Percentiles rank a stretch among this genome's conserved stretches.
Conservation (phyloP, 2,888 invertebrate species). For the Drosophila nr. medialis region DNA sequence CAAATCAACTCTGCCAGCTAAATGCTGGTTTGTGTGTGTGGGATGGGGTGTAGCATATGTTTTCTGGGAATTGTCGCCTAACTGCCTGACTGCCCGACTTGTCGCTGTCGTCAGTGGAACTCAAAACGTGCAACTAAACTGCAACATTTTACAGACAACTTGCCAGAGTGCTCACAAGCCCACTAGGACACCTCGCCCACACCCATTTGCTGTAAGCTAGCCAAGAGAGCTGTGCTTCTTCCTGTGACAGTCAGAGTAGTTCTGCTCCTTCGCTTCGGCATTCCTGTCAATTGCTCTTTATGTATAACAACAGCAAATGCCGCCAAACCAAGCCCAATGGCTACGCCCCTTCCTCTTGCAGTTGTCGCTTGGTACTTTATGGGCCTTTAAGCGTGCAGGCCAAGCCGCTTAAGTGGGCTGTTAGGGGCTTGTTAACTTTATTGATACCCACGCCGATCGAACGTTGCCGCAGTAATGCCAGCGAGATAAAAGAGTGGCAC, state of each 20-base stretch:
- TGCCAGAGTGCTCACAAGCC: constrained; percentile 37
- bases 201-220: constrained; percentile 16
- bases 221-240: constrained; percentile 29
- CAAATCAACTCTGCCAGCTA: neutral
- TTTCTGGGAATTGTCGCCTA: constrained; percentile 29
- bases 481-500: neutral
- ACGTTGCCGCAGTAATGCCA: constrained; percentile 4
- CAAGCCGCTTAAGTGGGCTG: constrained; percentile 62
- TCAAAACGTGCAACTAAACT: constrained; percentile 69
- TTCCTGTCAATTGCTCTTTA: constrained; percentile 31
- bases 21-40: neutral
- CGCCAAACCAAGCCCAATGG: neutral
- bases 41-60: constrained; percentile 1
- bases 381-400: constrained; percentile 49
- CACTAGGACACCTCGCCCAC: neutral
- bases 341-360: neutral
- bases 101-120: constrained; percentile 47
- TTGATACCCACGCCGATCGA: constrained; percentile 59
- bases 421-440: constrained; percentile 68
- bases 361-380: constrained; percentile 39
- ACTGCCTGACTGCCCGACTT: constrained; percentile 8
- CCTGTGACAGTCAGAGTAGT: constrained; percentile 7
- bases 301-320: constrained; percentile 12
- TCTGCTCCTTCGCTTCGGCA: constrained; percentile 1
- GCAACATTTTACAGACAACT: constrained; percentile 57